Evolutionary conservation across 2,797 vertebrate species (phyloP).

Genomic region (Eremophila alpestris): DNA sequence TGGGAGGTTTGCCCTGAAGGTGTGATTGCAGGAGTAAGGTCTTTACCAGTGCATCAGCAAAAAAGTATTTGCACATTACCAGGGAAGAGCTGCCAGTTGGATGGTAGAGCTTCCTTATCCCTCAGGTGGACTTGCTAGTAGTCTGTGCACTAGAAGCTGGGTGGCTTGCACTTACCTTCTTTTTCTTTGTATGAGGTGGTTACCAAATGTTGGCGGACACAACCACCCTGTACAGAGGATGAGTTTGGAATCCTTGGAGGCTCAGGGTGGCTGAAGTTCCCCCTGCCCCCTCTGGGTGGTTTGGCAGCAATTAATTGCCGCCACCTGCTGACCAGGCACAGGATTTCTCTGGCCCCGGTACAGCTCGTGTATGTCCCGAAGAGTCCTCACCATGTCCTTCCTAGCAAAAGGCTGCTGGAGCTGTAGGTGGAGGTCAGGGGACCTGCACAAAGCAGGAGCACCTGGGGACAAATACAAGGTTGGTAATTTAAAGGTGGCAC

Average conservation of each 20-base stretch:
- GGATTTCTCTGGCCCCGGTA: neutral
- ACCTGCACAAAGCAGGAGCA: neutral
- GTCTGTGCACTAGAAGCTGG: neutral
- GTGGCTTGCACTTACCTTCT: neutral
- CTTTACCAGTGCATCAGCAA: neutral
- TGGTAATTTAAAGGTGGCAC: neutral
- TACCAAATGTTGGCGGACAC: neutral
- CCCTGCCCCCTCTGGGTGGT: neutral
- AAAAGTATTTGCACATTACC: neutral
- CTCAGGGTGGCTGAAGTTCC: neutral
- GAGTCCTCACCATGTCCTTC: neutral
- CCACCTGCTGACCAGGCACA: conserved; percentile 68
- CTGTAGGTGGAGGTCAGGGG: neutral
- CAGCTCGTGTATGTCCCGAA: accelerated
- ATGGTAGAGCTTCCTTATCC: neutral
- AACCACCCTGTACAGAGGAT: neutral
- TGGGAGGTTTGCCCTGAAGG: neutral
- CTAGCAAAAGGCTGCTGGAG: neutral
- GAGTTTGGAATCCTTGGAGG: neutral
- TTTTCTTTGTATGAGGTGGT: neutral
- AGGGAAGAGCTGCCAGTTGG: neutral
- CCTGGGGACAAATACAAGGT: neutral
- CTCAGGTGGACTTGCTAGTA: neutral
- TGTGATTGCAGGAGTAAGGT: neutral
- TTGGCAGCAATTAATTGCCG: conserved; percentile 60